Conservation (phyloP, 2,797 vertebrate genomes). For the Toxotes lorentzi region DNA sequence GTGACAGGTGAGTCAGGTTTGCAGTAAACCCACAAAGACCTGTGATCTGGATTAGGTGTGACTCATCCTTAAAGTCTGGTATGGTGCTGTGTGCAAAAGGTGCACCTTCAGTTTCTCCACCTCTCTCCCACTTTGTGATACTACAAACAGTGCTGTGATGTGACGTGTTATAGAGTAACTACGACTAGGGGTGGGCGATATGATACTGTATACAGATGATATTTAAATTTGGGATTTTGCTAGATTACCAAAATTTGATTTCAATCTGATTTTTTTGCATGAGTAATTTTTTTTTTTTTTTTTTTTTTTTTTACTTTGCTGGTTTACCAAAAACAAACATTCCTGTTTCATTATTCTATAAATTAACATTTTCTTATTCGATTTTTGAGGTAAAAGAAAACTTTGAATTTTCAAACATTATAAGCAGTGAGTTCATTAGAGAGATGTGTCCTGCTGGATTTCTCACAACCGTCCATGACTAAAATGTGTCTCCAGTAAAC, state of each 20-base stretch:
- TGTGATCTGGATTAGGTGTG: slow-evolving; percentile 36
- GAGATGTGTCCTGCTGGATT: background rate
- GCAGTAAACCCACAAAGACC: slow-evolving; percentile 34
- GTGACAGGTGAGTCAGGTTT: slow-evolving; percentile 12
- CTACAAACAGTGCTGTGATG: slow-evolving; percentile 30
- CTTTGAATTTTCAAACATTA: background rate
- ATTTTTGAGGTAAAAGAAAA: background rate
- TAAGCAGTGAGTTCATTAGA: background rate
- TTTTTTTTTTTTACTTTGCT: background rate
- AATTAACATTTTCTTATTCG: background rate
- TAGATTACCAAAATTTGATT: slow-evolving; percentile 8
- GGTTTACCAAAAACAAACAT: slow-evolving; percentile 3
- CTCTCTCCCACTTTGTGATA: slow-evolving; percentile 24
- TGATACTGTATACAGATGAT: background rate
- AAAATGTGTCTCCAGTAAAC: background rate
- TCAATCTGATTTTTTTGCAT: background rate
- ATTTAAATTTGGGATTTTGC: background rate
- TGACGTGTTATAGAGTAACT: slow-evolving; percentile 19
- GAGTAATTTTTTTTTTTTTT: background rate
- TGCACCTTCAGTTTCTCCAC: slow-evolving; percentile 23
- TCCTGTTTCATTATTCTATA: background rate
- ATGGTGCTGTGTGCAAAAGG: slow-evolving; percentile 35
- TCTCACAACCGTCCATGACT: background rate
- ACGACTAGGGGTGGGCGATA: slow-evolving; percentile 2
- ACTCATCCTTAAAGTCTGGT: slow-evolving; percentile 35